phyloP scores from a whole-genome alignment of 2,113 vertebrate genomes.

The Dromas ardeola region DNA sequence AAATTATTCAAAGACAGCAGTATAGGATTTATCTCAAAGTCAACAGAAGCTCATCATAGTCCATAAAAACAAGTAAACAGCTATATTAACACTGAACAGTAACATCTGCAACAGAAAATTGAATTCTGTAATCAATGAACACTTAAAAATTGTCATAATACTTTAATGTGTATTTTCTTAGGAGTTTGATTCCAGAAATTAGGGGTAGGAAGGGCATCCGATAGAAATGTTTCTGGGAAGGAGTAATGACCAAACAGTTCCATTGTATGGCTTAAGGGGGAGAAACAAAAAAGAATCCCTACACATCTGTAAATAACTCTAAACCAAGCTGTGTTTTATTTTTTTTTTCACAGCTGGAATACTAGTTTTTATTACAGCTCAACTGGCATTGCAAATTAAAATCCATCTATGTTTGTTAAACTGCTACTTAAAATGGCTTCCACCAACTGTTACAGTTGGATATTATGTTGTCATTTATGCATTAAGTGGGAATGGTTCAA shows the following conservation, averaged over 20 bases:
- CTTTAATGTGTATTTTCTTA: slow-evolving; percentile 37
- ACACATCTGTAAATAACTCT: slow-evolving; percentile 78
- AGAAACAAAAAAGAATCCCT: neutral
- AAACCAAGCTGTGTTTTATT: slow-evolving; percentile 73
- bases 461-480: slow-evolving; percentile 78
- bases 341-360: slow-evolving; percentile 79
- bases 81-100: slow-evolving; percentile 13
- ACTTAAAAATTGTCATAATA: slow-evolving; percentile 9
- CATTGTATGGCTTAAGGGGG: slow-evolving; percentile 9
- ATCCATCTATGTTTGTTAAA: slow-evolving; percentile 79
- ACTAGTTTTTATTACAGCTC: slow-evolving; percentile 81
- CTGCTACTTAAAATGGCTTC: slow-evolving; percentile 78
- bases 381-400: slow-evolving; percentile 81
- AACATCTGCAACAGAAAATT: slow-evolving; percentile 38
- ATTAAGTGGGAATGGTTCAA: slow-evolving; percentile 73
- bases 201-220: neutral
- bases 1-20: slow-evolving; percentile 2
- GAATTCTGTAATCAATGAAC: slow-evolving; percentile 61
- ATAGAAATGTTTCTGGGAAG: slow-evolving; percentile 61
- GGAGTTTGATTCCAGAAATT: slow-evolving; percentile 36
- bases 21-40: slow-evolving; percentile 55
- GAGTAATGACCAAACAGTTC: slow-evolving; percentile 64
- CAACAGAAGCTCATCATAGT: slow-evolving; percentile 25
- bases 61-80: neutral
- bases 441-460: slow-evolving; percentile 78